Evolutionary conservation across 1,140 invertebrate species (phyloP).

Genomic region (Pseudachorutes palmiensis): DNA sequence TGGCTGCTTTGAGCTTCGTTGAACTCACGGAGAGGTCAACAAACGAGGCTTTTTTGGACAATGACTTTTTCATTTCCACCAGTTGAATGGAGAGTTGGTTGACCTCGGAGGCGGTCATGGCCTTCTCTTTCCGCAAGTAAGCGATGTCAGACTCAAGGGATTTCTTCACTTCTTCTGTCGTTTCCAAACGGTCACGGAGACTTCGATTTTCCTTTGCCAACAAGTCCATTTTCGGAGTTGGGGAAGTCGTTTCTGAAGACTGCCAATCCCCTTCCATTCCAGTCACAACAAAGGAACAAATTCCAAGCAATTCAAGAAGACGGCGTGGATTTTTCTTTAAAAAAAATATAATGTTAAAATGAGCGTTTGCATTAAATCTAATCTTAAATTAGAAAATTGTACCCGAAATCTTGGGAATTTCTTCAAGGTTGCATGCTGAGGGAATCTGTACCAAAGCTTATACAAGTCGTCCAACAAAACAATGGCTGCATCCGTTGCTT

Average conservation of each 20-base stretch:
- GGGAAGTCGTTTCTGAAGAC: background rate
- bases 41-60: background rate
- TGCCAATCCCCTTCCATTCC: constrained; percentile 27
- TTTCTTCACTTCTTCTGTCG: constrained; percentile 2
- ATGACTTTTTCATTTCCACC: background rate
- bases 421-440: too few relatives aligned
- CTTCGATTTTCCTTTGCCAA: constrained; percentile 13
- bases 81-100: constrained; percentile 17
- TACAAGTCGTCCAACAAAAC: too few relatives aligned
- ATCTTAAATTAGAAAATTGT: too few relatives aligned
- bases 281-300: constrained; percentile 13
- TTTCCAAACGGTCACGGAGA: constrained; percentile 24
- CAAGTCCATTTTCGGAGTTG: constrained; percentile 12
- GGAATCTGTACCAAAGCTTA: too few relatives aligned
- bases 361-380: too few relatives aligned
- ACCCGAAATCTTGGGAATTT: too few relatives aligned
- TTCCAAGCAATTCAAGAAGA: background rate
- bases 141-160: constrained; percentile 26
- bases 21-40: background rate
- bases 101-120: constrained; percentile 18
- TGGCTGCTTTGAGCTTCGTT: background rate
- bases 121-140: constrained; percentile 25
- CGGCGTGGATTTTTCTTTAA: background rate
- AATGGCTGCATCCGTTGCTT: too few relatives aligned
- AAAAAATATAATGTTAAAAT: constrained; percentile 11